Evolutionary conservation across 92 coral and sea anemone species (phyloP).

Genomic region (Siderastrea siderea): DNA sequence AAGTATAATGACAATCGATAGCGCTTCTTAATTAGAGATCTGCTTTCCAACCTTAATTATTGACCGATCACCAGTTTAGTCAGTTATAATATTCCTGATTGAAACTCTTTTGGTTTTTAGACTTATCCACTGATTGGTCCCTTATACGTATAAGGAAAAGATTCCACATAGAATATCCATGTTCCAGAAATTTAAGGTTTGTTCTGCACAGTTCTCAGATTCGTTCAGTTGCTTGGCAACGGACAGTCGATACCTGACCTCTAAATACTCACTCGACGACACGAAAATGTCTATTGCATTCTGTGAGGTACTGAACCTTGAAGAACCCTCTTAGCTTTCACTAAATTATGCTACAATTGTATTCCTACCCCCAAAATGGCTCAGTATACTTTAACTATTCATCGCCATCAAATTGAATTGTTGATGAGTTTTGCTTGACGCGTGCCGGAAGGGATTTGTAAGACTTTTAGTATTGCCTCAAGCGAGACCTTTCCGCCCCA

Average conservation of each 20-base stretch:
- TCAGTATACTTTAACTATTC: background rate
- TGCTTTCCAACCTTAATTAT: too few relatives aligned
- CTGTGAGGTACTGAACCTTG: background rate
- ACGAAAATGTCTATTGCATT: background rate
- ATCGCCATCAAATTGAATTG: background rate
- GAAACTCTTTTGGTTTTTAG: too few relatives aligned
- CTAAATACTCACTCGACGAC: background rate
- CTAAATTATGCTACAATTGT: background rate
- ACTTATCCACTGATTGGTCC: too few relatives aligned
- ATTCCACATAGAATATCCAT: too few relatives aligned
- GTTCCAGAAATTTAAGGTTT: too few relatives aligned
- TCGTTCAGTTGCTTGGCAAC: slow-evolving; percentile 2
- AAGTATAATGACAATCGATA: too few relatives aligned
- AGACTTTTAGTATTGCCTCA: background rate
- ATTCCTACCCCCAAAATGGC: background rate
- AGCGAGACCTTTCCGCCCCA: slow-evolving; percentile 16
- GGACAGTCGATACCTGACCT: background rate
- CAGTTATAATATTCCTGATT: too few relatives aligned
- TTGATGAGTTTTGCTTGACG: background rate
- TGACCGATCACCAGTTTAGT: too few relatives aligned
- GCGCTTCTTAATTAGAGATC: too few relatives aligned
- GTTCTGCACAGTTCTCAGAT: too few relatives aligned
- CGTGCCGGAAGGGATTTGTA: slow-evolving; percentile 18
- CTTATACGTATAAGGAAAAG: too few relatives aligned
- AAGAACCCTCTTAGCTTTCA: background rate